phyloP scores from a whole-genome alignment of 1,140 invertebrate genomes.

The Drosophila elegans region DNA sequence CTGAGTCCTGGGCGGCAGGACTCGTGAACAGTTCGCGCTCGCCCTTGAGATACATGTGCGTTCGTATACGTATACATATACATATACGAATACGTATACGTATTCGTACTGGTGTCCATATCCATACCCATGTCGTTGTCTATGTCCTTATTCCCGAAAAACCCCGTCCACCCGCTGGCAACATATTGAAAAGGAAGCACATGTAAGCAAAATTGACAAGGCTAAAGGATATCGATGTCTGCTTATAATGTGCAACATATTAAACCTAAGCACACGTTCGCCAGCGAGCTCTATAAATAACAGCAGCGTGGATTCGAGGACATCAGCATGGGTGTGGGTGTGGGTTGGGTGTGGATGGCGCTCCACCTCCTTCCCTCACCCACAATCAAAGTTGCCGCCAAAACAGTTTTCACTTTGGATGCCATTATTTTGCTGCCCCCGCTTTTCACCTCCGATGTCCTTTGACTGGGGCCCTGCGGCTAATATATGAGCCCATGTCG shows the following conservation, averaged over 20 bases:
- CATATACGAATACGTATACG: no score
- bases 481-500: constrained; percentile 79
- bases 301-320: constrained; percentile 52
- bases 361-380: constrained; percentile 13
- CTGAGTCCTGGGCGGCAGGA: constrained; percentile 33
- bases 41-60: constrained; percentile 81
- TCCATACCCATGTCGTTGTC: constrained; percentile 22
- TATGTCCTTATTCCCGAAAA: constrained; percentile 32
- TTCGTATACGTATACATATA: constrained; percentile 32
- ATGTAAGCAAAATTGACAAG: constrained; percentile 84
- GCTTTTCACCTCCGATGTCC: constrained; percentile 58
- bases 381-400: constrained; percentile 79
- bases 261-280: constrained; percentile 79
- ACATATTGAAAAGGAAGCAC: constrained; percentile 81
- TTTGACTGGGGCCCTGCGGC: constrained; percentile 69
- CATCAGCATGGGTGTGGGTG: constrained; percentile 2
- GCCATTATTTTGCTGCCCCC: constrained; percentile 75
- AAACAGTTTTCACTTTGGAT: constrained; percentile 82
- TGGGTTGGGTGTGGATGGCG: constrained; percentile 4
- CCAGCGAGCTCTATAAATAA: constrained; percentile 80
- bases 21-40: constrained; percentile 75
- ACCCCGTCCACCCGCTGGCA: constrained; percentile 40
- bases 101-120: constrained; percentile 23
- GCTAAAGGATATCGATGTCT: constrained; percentile 85
- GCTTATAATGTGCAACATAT: constrained; percentile 85